These are phyloP conservation scores for Drosophila vallismaia DNA, from an alignment of 2,888 invertebrate species.

Conservation along the genomic window DNA sequence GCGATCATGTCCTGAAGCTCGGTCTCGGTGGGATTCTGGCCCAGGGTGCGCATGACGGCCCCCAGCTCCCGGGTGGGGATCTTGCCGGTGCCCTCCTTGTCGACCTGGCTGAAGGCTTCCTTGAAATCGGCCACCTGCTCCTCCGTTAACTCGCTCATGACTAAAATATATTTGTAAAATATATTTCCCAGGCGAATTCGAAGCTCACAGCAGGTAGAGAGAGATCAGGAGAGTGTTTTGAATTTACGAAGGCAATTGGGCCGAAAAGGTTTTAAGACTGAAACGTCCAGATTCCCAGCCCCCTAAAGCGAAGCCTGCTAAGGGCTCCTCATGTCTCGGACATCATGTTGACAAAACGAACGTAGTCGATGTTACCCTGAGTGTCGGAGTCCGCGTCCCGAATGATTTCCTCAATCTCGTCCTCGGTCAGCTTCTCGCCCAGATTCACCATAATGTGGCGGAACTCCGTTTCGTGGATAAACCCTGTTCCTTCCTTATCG, in stretches of 20 bases:
- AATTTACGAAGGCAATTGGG: slow-evolving; percentile 5
- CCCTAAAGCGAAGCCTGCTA: slow-evolving; percentile 7
- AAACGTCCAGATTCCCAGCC: background rate
- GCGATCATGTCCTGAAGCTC: slow-evolving; percentile 99
- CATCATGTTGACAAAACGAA: slow-evolving; percentile 53
- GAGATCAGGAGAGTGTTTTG: background rate
- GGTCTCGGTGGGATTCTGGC: slow-evolving; percentile 99
- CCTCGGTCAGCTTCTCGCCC: slow-evolving; percentile 56
- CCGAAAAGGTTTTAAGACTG: slow-evolving; percentile 5
- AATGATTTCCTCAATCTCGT: slow-evolving; percentile 60
- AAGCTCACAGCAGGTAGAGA: background rate
- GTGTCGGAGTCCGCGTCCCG: slow-evolving; percentile 55
- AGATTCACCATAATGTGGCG: slow-evolving; percentile 49
- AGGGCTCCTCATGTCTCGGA: slow-evolving; percentile 6
- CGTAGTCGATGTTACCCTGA: slow-evolving; percentile 64
- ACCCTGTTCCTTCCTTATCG: slow-evolving; percentile 48
- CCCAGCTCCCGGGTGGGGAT: slow-evolving; percentile 99
- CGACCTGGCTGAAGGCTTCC: slow-evolving; percentile 99
- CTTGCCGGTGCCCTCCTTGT: slow-evolving; percentile 99
- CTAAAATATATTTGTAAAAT: background rate
- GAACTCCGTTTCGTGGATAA: slow-evolving; percentile 54
- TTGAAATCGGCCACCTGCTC: slow-evolving; percentile 99
- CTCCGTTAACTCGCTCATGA: slow-evolving; percentile 91
- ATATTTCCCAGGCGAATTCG: background rate
- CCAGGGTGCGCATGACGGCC: slow-evolving; percentile 98